Conservation (phyloP, 2,888 invertebrate genomes). For the Antitype chi region DNA sequence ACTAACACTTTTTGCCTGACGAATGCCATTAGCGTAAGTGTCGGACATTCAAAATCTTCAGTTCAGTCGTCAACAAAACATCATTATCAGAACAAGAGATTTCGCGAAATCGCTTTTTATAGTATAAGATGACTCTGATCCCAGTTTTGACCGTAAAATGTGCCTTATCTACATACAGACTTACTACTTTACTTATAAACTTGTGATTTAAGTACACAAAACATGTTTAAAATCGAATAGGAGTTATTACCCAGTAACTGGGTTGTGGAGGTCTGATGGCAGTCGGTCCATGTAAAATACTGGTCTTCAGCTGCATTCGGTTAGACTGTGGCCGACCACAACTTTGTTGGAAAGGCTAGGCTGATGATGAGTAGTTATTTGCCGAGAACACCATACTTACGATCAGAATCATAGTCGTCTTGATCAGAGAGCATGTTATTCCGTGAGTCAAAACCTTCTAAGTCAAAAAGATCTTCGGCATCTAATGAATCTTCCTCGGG, state of each 20-base stretch:
- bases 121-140: background rate
- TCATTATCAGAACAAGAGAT: background rate
- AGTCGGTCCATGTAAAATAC: no score
- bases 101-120: background rate
- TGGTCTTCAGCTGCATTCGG: no score
- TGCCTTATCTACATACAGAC: background rate
- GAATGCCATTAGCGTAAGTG: background rate
- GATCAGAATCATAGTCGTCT: slow-evolving; percentile 94
- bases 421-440: slow-evolving; percentile 90
- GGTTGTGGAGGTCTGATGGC: no score
- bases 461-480: slow-evolving; percentile 94
- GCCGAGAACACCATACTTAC: slow-evolving; percentile 82
- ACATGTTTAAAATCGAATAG: background rate
- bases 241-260: background rate
- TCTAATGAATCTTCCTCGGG: slow-evolving; percentile 90
- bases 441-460: slow-evolving; percentile 93
- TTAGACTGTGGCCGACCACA: no score
- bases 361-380: background rate
- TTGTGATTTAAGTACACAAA: background rate
- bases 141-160: background rate
- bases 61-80: background rate
- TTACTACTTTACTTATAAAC: background rate
- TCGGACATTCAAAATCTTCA: slow-evolving; percentile 6
- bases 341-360: no score
- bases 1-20: background rate